Evolutionary conservation across 2,888 invertebrate genomes (phyloP), one percentile per base, ranked within the genome.

Genomic region (Agriopis marginaria): DNA sequence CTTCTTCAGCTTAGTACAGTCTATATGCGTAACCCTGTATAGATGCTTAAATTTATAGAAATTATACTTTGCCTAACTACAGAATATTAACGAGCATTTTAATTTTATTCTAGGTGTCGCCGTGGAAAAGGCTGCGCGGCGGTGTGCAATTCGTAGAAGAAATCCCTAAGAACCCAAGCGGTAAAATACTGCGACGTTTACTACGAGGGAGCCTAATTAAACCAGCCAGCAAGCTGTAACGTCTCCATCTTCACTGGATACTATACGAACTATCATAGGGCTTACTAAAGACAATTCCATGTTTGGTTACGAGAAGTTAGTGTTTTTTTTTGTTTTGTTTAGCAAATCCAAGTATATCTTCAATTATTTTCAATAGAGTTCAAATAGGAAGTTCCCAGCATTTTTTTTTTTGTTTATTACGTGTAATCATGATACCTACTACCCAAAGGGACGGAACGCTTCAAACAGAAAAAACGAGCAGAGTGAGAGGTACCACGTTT

Each of bases 151-250:
- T 97, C 84, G 82, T 96, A 0, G 89, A 95, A 23, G 93, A 92
- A 69, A 96, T 97, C 97, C 97, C 55, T 96, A 96, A 87, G 96
- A 95, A 77, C 91, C 70, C 95, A 0, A 95, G 95, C 75, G 97
- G 97, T 45, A 97, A 97, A 90, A 96, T 97, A 79, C 87, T 97
- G 55, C 91, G 97, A 66, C 92, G 96, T 73, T 81, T 89, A 76
- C 82, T 95, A 53, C 88, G 89, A 60, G 75, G 79, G 63, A 77
- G 77, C 63, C 61, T 84, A 63, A 73, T 76, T 62, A 84, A 81
- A 70, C 69, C 74, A 70, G 67, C 76, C 56, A 81, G 80, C 76
- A 83, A 84, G 74, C 75, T 82, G 55, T 84, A 76, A 79, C 68
- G 53, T 66, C 60, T 59, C 69, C 56, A 72, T 69, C 66, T 47